Evolutionary conservation across 2,797 vertebrate species (phyloP).

Genomic region (Ispidina picta): DNA sequence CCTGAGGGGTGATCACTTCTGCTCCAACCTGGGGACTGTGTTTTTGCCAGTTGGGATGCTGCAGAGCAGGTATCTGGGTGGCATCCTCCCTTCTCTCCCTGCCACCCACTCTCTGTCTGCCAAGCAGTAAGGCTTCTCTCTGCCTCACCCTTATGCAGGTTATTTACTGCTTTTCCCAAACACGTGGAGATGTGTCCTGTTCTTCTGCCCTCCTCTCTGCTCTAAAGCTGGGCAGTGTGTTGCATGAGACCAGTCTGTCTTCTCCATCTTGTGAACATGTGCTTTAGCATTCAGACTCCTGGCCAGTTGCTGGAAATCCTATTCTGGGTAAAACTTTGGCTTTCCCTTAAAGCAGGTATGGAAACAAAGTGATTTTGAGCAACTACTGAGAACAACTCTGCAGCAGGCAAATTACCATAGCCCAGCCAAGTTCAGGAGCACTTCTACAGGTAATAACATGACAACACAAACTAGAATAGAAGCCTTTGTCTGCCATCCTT

Average conservation of each 20-base stretch:
- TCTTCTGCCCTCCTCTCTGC: neutral
- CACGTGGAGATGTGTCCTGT: accelerated
- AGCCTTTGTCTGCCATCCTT: constrained; percentile 23
- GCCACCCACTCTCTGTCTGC: neutral
- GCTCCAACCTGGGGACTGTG: neutral
- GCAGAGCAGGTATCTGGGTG: neutral
- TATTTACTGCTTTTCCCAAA: neutral
- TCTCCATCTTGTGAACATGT: neutral
- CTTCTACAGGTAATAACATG: neutral
- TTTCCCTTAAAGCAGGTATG: neutral
- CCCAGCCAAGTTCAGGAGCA: neutral
- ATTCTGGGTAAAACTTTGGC: neutral
- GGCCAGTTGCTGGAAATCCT: neutral
- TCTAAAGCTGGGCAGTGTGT: neutral
- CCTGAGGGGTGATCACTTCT: neutral
- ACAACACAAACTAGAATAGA: neutral
- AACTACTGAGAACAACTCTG: neutral
- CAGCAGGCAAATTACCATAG: neutral
- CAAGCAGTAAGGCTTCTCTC: neutral
- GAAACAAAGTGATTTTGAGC: neutral
- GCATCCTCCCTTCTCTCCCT: neutral
- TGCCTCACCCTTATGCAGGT: neutral
- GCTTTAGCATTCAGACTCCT: neutral
- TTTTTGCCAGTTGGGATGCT: neutral
- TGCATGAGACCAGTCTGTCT: accelerated